Conservation (phyloP, 2,888 invertebrate genomes). For the Xiphydria camelus region DNA sequence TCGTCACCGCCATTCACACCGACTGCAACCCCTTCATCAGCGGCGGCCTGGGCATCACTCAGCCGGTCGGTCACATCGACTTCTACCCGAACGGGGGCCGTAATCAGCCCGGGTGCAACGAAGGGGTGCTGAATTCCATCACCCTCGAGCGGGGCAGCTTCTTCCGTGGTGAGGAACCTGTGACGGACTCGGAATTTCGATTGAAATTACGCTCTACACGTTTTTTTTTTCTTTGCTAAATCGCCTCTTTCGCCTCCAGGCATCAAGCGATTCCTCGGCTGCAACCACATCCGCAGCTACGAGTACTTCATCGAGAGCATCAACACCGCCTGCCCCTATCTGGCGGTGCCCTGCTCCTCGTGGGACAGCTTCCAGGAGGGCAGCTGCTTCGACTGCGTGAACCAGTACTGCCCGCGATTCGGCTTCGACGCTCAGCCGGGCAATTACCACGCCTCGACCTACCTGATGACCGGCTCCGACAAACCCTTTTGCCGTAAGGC, state of each 20-base stretch:
- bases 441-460: constrained; percentile 61
- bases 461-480: constrained; percentile 71
- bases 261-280: constrained; percentile 74
- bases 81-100: constrained; percentile 90
- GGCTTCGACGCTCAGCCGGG: constrained; percentile 65
- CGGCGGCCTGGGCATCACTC: constrained; percentile 78
- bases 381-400: constrained; percentile 71
- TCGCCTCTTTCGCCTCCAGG: constrained; percentile 57
- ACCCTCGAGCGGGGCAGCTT: constrained; percentile 67
- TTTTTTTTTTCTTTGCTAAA: not conserved
- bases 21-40: constrained; percentile 79
- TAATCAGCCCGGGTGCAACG: constrained; percentile 72
- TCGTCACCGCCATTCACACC: constrained; percentile 89
- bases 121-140: constrained; percentile 67
- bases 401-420: constrained; percentile 68
- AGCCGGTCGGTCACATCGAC: constrained; percentile 85
- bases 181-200: too few relatives aligned
- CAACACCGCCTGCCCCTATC: constrained; percentile 74
- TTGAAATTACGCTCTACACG: not conserved
- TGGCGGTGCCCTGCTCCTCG: constrained; percentile 77
- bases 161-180: constrained; percentile 59
- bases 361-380: constrained; percentile 75
- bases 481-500: constrained; percentile 80
- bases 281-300: constrained; percentile 85
- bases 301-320: constrained; percentile 85